Conservation (phyloP, 2,888 invertebrate genomes). For the Rotaria sp. region DNA sequence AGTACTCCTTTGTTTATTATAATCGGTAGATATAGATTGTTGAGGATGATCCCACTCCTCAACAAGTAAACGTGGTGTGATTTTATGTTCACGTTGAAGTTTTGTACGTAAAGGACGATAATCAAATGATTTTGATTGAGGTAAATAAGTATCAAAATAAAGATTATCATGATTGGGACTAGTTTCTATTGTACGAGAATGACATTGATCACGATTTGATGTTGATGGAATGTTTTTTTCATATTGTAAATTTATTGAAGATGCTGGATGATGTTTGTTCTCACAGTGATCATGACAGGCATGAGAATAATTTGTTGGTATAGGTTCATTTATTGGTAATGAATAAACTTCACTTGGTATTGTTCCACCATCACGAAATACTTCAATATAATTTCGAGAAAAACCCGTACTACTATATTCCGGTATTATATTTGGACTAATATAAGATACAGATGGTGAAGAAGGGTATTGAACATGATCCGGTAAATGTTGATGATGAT, state of each 20-base stretch:
- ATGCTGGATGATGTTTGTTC: background rate
- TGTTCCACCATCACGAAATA: conserved; percentile 18
- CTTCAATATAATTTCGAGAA: conserved; percentile 22
- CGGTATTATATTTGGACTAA: background rate
- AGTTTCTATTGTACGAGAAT: no score
- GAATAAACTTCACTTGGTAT: conserved; percentile 17
- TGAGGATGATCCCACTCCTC: conserved; percentile 16
- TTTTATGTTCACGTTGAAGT: conserved; percentile 28
- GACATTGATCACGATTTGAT: background rate
- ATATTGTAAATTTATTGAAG: background rate
- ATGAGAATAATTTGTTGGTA: background rate
- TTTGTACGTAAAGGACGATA: conserved; percentile 13
- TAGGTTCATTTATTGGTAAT: background rate
- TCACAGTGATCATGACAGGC: background rate
- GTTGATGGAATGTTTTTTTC: background rate
- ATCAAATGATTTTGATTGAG: conserved; percentile 9
- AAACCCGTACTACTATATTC: background rate
- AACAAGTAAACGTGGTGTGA: conserved; percentile 13
- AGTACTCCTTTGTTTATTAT: background rate
- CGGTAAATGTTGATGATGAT: background rate
- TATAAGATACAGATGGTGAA: background rate
- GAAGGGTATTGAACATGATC: background rate
- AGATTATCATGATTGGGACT: background rate
- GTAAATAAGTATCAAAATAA: conserved; percentile 5
- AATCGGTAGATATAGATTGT: background rate